phyloP scores from a whole-genome alignment of 1,140 invertebrate genomes.

The Nasonia giraulti region DNA sequence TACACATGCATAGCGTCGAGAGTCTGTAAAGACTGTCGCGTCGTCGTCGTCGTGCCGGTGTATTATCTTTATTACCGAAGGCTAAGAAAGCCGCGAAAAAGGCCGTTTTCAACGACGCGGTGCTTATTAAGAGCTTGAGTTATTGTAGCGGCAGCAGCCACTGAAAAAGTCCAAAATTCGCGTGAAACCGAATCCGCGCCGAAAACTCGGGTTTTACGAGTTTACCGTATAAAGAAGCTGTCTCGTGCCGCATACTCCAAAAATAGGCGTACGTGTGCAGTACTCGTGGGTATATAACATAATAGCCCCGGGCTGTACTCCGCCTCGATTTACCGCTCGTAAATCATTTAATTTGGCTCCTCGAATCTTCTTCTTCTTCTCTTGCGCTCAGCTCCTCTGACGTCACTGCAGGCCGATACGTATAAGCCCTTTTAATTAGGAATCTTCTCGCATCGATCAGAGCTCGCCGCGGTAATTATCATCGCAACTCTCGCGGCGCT shows the following conservation, averaged over 20 bases:
- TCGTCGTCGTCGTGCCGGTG: not conserved
- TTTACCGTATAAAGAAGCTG: not conserved
- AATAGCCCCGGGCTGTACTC: not conserved
- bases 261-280: not conserved
- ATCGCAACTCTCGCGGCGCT: not conserved
- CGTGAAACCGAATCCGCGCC: not conserved
- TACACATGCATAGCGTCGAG: no score
- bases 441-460: not conserved
- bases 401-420: not conserved
- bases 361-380: not conserved
- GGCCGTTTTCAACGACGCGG: not conserved
- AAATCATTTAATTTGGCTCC: not conserved
- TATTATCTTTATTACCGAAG: conserved; percentile 10
- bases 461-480: not conserved
- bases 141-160: not conserved
- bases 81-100: conserved; percentile 6
- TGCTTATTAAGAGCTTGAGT: not conserved
- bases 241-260: not conserved
- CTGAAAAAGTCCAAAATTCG: not conserved
- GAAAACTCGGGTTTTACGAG: not conserved
- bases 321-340: conserved; percentile 6
- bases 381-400: not conserved
- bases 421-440: conserved; percentile 13
- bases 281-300: not conserved
- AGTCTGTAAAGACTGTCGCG: not conserved